Evolutionary conservation across 2,888 invertebrate species (phyloP).

Genomic region (Melieria picta): DNA sequence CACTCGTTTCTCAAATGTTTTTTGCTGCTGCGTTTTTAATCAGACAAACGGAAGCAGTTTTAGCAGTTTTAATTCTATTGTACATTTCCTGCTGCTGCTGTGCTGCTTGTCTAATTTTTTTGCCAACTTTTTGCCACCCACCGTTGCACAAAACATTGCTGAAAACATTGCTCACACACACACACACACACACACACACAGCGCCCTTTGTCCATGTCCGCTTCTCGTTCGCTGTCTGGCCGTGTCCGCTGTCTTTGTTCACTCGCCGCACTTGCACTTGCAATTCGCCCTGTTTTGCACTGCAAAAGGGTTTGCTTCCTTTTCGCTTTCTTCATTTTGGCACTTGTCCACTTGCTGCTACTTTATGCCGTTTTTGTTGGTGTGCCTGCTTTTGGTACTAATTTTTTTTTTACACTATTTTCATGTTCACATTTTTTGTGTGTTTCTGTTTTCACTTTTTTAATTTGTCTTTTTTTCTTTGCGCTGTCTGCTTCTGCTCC

Average conservation of each 20-base stretch:
- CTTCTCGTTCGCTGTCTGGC: too few relatives aligned
- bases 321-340: conserved; percentile 17
- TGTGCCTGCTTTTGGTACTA: conserved; percentile 18
- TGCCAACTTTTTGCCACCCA: too few relatives aligned
- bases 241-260: too few relatives aligned
- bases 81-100: conserved; percentile 28
- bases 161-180: too few relatives aligned
- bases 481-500: conserved; percentile 12
- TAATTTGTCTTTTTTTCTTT: too few relatives aligned
- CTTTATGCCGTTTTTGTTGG: conserved; percentile 26
- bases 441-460: neutral
- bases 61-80: conserved; percentile 39
- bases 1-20: conserved; percentile 28
- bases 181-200: too few relatives aligned
- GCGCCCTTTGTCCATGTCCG: too few relatives aligned
- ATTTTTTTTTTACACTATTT: conserved; percentile 1
- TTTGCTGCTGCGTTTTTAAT: conserved; percentile 21
- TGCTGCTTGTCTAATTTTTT: neutral
- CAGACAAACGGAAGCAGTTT: conserved; percentile 39
- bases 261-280: too few relatives aligned
- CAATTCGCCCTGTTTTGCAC: too few relatives aligned
- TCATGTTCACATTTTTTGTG: neutral
- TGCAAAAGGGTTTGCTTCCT: conserved; percentile 8
- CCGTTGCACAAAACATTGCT: too few relatives aligned
- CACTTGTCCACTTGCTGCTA: conserved; percentile 27